Evolutionary conservation across 2,797 vertebrate genomes (phyloP).

Genomic region (Alfaro cultratus): DNA sequence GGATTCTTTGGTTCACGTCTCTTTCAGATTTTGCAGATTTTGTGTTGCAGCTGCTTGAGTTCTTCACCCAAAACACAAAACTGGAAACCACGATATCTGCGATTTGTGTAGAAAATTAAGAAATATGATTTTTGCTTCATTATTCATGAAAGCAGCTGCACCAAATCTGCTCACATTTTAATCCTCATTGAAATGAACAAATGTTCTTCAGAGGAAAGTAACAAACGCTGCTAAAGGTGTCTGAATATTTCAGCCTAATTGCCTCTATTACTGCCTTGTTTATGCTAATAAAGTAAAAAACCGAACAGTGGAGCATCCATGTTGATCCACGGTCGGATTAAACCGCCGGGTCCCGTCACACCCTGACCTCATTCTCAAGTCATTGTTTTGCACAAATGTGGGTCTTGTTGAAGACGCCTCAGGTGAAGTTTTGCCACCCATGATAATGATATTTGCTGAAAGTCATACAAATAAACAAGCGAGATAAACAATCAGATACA

Average conservation of each 20-base stretch:
- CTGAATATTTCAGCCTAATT: background rate
- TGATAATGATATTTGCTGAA: constrained; percentile 64
- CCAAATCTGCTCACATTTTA: background rate
- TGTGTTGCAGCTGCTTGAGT: background rate
- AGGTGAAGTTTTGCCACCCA: constrained; percentile 24
- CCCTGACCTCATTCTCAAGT: constrained; percentile 49
- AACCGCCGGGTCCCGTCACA: constrained; percentile 43
- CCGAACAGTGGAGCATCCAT: constrained; percentile 16
- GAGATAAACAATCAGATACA: constrained; percentile 60
- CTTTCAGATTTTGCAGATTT: background rate
- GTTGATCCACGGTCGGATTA: constrained; percentile 49
- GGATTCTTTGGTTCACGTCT: background rate
- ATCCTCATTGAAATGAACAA: background rate
- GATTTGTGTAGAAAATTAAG: background rate
- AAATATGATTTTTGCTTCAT: background rate
- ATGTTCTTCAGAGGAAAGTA: background rate
- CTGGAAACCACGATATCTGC: background rate
- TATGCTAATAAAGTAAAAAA: background rate
- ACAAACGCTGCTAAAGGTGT: too few species aligned
- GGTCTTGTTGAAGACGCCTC: constrained; percentile 31
- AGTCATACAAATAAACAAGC: constrained; percentile 59
- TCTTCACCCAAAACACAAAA: background rate
- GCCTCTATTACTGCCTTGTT: background rate
- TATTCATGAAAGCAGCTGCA: background rate
- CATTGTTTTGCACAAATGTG: constrained; percentile 43